Conservation (phyloP, 2,888 invertebrate species). For the Chrysotoxum bicinctum region DNA sequence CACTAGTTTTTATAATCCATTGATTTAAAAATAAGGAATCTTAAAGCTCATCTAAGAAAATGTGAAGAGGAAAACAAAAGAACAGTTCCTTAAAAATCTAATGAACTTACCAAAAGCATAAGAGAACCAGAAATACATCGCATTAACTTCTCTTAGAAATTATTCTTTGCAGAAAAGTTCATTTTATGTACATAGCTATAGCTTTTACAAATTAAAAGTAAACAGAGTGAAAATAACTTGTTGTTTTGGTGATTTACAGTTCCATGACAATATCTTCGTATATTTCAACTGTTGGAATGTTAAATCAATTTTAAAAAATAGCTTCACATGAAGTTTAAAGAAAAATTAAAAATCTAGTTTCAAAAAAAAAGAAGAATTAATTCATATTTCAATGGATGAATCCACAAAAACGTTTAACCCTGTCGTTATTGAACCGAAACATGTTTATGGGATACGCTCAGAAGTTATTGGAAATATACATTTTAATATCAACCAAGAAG, state of each 20-base stretch:
- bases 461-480: slow-evolving; percentile 87
- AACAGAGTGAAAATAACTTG: background rate
- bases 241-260: slow-evolving; percentile 12
- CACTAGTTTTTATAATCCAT: too few species aligned
- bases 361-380: background rate
- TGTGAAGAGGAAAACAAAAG: too few species aligned
- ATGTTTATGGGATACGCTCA: slow-evolving; percentile 80
- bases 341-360: background rate
- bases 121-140: background rate
- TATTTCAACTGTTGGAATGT: background rate
- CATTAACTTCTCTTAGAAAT: background rate
- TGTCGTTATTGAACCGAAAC: slow-evolving; percentile 79
- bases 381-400: slow-evolving; percentile 48
- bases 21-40: too few species aligned
- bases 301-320: slow-evolving; percentile 20
- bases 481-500: slow-evolving; percentile 88
- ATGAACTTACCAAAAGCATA: too few species aligned
- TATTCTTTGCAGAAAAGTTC: too few species aligned
- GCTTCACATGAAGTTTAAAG: background rate
- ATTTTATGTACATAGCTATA: too few species aligned
- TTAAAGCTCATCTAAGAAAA: too few species aligned
- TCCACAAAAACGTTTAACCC: slow-evolving; percentile 38
- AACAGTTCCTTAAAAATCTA: too few species aligned
- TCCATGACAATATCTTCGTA: slow-evolving; percentile 11
- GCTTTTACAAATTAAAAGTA: background rate